phyloP scores from a whole-genome alignment of 2,113 vertebrate species.

The Tachycineta bicolor region DNA sequence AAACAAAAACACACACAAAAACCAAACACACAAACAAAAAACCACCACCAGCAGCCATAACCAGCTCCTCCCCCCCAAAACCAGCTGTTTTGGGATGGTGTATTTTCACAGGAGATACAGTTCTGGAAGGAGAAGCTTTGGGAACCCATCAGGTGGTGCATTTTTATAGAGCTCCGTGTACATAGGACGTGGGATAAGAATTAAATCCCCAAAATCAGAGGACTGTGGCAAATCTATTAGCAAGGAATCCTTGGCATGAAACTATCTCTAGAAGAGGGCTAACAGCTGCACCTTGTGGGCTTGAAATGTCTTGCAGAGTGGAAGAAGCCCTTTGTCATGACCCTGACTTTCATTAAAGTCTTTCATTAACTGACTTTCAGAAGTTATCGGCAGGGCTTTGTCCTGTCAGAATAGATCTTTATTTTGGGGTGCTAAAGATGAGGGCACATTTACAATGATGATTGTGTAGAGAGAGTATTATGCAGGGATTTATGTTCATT shows the following conservation, averaged over 20 bases:
- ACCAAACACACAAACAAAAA: neutral
- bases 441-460: neutral
- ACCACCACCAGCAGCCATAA: neutral
- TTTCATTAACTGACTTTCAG: neutral
- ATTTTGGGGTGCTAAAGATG: neutral
- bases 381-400: neutral
- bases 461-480: neutral
- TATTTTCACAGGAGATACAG: neutral
- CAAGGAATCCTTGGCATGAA: neutral
- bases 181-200: rapidly evolving
- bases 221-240: neutral
- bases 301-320: neutral
- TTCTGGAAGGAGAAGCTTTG: neutral
- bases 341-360: neutral
- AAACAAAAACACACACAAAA: too few relatives aligned
- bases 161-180: neutral
- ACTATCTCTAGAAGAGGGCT: neutral
- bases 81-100: neutral
- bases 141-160: rapidly evolving
- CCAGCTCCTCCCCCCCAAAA: too few relatives aligned
- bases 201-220: neutral
- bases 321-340: neutral
- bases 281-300: slow-evolving; percentile 39
- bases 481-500: slow-evolving; percentile 4
- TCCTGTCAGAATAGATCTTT: neutral